These are phyloP conservation scores for Hemibates koningsi DNA, from an alignment of 2,113 vertebrate genomes.

Conservation along the genomic window DNA sequence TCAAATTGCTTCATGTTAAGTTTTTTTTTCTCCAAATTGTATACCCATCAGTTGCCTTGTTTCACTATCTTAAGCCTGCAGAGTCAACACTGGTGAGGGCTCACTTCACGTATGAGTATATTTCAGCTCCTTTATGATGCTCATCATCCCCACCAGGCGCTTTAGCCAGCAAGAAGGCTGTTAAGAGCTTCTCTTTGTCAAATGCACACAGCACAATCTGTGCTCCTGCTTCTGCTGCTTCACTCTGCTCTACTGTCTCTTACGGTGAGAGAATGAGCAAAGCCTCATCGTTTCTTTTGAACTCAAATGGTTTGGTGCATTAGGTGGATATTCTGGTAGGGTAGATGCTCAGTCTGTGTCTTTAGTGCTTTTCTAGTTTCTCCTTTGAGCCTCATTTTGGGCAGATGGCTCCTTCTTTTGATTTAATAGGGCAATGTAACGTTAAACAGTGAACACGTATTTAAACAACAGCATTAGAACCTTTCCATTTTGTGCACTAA, in stretches of 20 bases:
- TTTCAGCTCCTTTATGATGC: background rate
- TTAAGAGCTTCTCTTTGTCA: slow-evolving; percentile 37
- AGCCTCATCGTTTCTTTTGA: background rate
- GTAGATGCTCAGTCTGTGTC: background rate
- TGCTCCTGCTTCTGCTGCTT: background rate
- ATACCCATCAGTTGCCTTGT: background rate
- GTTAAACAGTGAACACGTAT: background rate
- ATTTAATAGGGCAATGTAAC: background rate
- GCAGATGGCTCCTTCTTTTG: background rate
- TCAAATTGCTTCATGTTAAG: background rate
- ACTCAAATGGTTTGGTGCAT: background rate
- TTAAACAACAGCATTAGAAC: background rate
- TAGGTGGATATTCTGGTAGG: background rate
- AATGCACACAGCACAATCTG: slow-evolving; percentile 51
- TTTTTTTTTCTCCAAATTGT: background rate
- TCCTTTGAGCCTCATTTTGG: background rate
- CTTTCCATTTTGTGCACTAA: background rate
- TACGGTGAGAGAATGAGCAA: background rate
- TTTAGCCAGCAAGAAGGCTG: slow-evolving; percentile 10
- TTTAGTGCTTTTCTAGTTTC: background rate
- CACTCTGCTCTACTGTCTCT: background rate
- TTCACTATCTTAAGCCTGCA: background rate
- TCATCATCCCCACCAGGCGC: background rate
- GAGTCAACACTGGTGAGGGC: background rate
- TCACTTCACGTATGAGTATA: background rate